Evolutionary conservation across 2,797 vertebrate genomes (phyloP).

Genomic region (Hemitrygon akajei): DNA sequence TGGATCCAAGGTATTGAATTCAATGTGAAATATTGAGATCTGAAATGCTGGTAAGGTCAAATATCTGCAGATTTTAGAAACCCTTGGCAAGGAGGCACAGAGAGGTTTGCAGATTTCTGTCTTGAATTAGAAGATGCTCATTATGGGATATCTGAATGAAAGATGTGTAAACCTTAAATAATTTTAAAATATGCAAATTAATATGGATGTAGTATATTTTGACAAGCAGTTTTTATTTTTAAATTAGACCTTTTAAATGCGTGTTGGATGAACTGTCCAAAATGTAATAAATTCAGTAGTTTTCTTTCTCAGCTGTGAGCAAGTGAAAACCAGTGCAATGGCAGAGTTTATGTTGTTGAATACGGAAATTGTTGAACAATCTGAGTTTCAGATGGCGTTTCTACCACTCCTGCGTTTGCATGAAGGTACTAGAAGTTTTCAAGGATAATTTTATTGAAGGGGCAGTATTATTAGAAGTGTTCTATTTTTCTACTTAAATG

Average conservation of each 20-base stretch:
- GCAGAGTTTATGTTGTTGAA: not conserved
- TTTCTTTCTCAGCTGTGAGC: not conserved
- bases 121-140: not conserved
- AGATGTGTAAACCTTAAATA: too few species aligned
- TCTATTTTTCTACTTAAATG: conserved; percentile 31
- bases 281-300: not conserved
- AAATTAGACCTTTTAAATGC: not conserved
- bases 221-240: not conserved
- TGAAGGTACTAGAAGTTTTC: not conserved
- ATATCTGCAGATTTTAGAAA: not conserved
- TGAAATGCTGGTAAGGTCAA: not conserved
- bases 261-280: conserved; percentile 18
- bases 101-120: not conserved
- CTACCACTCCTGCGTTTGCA: not conserved
- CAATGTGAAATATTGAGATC: not conserved
- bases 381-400: not conserved
- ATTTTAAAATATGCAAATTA: not conserved
- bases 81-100: not conserved
- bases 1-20: not conserved
- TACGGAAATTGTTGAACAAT: not conserved
- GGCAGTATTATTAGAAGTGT: not conserved
- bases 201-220: not conserved
- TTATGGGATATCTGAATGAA: too few species aligned
- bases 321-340: not conserved
- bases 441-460: not conserved